phyloP scores from a whole-genome alignment of 2,888 invertebrate species.

The Linnaemya tessellans region DNA sequence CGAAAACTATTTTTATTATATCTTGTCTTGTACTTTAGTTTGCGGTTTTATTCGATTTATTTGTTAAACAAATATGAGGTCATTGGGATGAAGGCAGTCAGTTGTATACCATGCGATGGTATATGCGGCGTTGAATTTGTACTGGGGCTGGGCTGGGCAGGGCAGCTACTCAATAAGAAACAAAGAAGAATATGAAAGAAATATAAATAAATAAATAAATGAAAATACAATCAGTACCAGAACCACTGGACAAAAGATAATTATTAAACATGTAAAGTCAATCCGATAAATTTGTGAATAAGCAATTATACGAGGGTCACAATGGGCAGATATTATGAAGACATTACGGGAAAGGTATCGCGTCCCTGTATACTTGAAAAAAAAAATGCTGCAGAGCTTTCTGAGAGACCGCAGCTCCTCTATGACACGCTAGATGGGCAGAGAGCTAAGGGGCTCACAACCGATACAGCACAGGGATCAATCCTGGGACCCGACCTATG shows the following conservation, averaged over 20 bases:
- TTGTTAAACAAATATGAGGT: conserved; percentile 66
- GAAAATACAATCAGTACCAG: conserved; percentile 44
- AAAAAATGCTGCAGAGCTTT: no score
- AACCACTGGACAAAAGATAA: conserved; percentile 65
- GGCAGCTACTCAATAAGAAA: conserved; percentile 54
- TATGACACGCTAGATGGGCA: no score
- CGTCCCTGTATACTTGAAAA: no score
- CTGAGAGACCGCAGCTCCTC: no score
- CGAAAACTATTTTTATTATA: conserved; percentile 58
- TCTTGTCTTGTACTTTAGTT: conserved; percentile 46
- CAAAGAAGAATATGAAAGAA: conserved; percentile 38
- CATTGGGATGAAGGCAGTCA: conserved; percentile 57
- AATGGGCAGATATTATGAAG: no score
- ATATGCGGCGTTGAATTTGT: conserved; percentile 22
- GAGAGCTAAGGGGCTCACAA: no score
- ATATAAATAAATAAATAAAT: conserved; percentile 29
- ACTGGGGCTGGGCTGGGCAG: conserved; percentile 44
- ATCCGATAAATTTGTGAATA: conserved; percentile 23
- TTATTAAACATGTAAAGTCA: conserved; percentile 69
- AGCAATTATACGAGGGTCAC: conserved; percentile 11
- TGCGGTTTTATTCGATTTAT: conserved; percentile 23
- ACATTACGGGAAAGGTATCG: no score
- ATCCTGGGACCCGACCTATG: no score
- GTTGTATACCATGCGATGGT: conserved; percentile 12
- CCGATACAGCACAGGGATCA: no score